These are phyloP conservation scores for Micromesistius poutassou DNA, from an alignment of 2,797 vertebrate genomes.

Conservation along the genomic window DNA sequence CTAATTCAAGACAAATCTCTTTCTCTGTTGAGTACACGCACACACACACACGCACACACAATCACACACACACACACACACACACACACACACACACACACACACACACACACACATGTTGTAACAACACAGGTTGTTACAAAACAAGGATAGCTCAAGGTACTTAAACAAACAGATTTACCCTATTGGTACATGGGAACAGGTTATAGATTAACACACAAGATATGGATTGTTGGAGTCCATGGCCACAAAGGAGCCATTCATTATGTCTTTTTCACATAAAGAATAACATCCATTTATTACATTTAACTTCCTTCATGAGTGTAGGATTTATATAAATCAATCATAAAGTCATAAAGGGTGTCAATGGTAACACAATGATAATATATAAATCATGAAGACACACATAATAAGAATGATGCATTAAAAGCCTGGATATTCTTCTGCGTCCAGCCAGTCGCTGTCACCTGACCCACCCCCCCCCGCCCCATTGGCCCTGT, in stretches of 20 bases:
- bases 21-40: no score
- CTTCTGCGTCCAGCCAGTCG: slow-evolving; percentile 42
- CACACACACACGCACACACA: not conserved
- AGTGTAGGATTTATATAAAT: no score
- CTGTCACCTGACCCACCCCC: slow-evolving; percentile 24
- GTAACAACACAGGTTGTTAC: not conserved
- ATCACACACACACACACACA: no score
- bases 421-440: slow-evolving; percentile 58
- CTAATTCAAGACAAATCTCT: no score
- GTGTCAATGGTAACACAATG: not conserved
- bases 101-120: no score
- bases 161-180: not conserved
- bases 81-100: no score
- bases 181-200: not conserved
- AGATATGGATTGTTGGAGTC: not conserved
- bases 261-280: not conserved
- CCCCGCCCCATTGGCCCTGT: slow-evolving; percentile 24
- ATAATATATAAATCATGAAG: not conserved
- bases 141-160: not conserved
- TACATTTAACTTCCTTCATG: no score
- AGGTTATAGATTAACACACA: not conserved
- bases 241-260: not conserved
- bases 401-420: slow-evolving; percentile 8
- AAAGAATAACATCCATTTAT: no score
- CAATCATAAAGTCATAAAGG: not conserved